Base-by-base conservation (phyloP, 23 tunicate species). In the Phallusia fumigata region DNA sequence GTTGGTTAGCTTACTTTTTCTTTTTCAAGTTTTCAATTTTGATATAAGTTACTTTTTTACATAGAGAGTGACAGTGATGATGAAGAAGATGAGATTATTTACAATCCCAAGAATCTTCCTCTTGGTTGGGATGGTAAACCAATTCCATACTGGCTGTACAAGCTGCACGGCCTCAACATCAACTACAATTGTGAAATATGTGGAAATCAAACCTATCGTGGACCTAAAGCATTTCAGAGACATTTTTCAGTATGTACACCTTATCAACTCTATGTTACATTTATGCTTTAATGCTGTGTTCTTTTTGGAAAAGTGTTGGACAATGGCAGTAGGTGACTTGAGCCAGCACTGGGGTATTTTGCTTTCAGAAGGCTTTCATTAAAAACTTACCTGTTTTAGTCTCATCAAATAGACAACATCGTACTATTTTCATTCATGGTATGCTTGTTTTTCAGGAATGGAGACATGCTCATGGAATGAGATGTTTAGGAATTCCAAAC, bases 51-150 rank as follows among this genome's bases (percentile, higher is more conserved):
- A 16, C 13, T 22, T 13, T 58, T 34, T 81, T 16, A 15, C 13
- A 24, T 50, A 79, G 97, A 96, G 36, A 88, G 90, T 75, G 99
- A 96, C 51, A 83, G 88, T 52, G 99, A 95, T 34, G 99, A 95
- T 50, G 99, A 96, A 36, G 99, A 96, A 45, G 96, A 96, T 79
- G 99, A 96, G 72, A 85, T 96, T 22, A 96, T 96, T 64, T 96
- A 96, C 85, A 96, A 96, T 50, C 99, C 99, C 0, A 96, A 96
- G 78, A 96, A 96, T 69, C 82, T 96, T 10, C 99, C 99, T 47
- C 90, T 96, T 0, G 99, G 99, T 22, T 96, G 99, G 99, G 99
- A 96, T 53, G 99, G 99, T n/a, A 96, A 96, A 75, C 99, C 99
- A 0, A 96, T 96, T 76, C 99, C 99, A 2, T 96, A 96, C 74